Conservation (phyloP, 2,888 invertebrate species). For the Empis stercorea region DNA sequence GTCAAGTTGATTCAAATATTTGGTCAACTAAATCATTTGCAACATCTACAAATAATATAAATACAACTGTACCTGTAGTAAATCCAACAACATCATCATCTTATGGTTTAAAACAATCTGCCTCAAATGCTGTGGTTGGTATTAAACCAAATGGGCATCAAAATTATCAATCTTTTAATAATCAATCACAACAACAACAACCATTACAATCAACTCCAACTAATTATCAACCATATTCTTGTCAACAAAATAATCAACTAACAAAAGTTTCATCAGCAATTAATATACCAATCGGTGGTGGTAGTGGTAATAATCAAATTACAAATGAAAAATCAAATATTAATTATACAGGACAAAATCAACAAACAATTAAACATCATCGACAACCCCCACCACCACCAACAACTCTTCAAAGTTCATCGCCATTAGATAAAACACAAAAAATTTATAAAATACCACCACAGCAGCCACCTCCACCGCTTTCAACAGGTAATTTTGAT, state of each 20-base stretch:
- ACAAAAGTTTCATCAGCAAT: conserved; percentile 3
- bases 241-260: background rate
- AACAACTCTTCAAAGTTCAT: background rate
- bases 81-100: conserved; percentile 24
- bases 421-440: conserved; percentile 1
- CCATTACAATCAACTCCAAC: background rate
- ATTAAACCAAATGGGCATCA: no score
- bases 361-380: no score
- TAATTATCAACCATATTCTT: no score
- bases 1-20: background rate
- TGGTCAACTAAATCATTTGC: background rate
- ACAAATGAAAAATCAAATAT: background rate
- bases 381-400: background rate
- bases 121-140: no score
- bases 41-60: background rate
- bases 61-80: background rate
- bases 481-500: conserved; percentile 24
- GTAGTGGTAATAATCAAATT: no score
- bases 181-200: no score
- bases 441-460: background rate
- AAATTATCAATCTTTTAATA: no score
- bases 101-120: conserved; percentile 5
- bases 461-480: conserved; percentile 14
- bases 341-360: no score
- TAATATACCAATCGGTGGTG: conserved; percentile 3